These are phyloP conservation scores for Dermochelys coriacea DNA, from an alignment of 2,797 vertebrate species.

Conservation along the genomic window DNA sequence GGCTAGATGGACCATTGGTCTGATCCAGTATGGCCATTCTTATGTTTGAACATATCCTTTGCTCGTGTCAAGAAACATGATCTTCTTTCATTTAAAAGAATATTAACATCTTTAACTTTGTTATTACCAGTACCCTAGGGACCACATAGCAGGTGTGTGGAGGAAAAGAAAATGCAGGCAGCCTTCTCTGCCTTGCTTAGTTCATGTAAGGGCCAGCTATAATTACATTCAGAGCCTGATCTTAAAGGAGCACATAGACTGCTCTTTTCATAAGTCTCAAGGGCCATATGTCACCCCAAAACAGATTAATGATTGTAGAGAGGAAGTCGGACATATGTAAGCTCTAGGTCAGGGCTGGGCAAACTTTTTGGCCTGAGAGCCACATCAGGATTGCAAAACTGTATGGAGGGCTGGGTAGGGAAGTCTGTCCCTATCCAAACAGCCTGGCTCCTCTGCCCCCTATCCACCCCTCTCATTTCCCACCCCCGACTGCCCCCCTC, in stretches of 20 bases:
- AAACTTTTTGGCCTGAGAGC: no score
- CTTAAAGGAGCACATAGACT: neutral
- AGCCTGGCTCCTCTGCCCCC: no score
- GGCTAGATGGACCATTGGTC: neutral
- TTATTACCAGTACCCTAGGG: neutral
- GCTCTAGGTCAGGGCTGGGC: neutral
- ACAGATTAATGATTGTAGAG: neutral
- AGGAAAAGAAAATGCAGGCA: neutral
- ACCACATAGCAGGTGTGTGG: neutral
- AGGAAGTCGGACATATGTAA: neutral
- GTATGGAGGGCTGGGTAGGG: no score
- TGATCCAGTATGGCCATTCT: neutral
- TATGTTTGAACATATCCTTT: neutral
- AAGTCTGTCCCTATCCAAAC: no score
- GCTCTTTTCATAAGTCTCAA: neutral
- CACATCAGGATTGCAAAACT: no score
- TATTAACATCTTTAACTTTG: neutral
- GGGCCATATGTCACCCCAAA: neutral
- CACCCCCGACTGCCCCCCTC: no score
- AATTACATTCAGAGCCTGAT: neutral
- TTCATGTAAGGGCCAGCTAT: neutral
- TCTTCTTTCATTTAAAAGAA: neutral
- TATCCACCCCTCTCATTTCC: no score
- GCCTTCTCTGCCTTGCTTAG: neutral
- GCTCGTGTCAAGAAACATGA: neutral